These are phyloP conservation scores for Bombus sylvicola DNA, from an alignment of 1,140 invertebrate species.

Conservation along the genomic window DNA sequence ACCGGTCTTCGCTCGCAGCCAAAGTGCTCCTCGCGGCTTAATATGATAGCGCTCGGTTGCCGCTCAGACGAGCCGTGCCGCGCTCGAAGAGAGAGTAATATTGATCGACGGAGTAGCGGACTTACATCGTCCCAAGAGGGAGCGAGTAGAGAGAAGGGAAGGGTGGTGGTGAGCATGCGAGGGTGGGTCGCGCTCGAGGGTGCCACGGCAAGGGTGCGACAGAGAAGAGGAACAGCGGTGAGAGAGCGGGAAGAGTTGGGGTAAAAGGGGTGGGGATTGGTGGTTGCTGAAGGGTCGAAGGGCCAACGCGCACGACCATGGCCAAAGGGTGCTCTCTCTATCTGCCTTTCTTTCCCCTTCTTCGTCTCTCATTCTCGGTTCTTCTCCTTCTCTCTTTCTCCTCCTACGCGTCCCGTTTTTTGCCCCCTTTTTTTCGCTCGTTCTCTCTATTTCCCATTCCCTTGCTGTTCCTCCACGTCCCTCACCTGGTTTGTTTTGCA, in stretches of 20 bases:
- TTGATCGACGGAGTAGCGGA: slow-evolving; percentile 68
- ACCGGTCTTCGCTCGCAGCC: neutral
- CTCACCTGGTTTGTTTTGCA: slow-evolving; percentile 65
- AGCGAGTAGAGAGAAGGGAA: slow-evolving; percentile 19
- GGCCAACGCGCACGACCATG: slow-evolving; percentile 65
- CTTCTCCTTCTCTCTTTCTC: slow-evolving; percentile 29
- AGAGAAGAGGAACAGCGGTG: neutral
- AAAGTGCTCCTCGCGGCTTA: slow-evolving; percentile 67
- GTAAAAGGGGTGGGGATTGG: slow-evolving; percentile 36
- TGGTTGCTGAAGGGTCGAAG: slow-evolving; percentile 63
- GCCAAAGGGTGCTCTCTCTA: slow-evolving; percentile 57
- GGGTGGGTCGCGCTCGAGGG: slow-evolving; percentile 35
- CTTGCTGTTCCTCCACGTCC: slow-evolving; percentile 19
- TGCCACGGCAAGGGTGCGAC: slow-evolving; percentile 36
- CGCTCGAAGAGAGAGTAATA: slow-evolving; percentile 73
- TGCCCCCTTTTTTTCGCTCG: neutral
- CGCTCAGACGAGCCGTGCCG: slow-evolving; percentile 68
- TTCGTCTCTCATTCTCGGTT: neutral
- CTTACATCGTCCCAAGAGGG: slow-evolving; percentile 66
- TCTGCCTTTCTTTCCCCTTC: slow-evolving; percentile 14
- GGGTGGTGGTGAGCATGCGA: slow-evolving; percentile 11
- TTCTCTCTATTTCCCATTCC: slow-evolving; percentile 29
- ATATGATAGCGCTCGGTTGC: slow-evolving; percentile 70
- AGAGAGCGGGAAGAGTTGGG: slow-evolving; percentile 27
- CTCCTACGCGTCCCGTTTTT: slow-evolving; percentile 10